Evolutionary conservation across 2,113 vertebrate genomes (phyloP), one percentile per base, ranked within the genome.

Genomic region (Sclerurus mexicanus): DNA sequence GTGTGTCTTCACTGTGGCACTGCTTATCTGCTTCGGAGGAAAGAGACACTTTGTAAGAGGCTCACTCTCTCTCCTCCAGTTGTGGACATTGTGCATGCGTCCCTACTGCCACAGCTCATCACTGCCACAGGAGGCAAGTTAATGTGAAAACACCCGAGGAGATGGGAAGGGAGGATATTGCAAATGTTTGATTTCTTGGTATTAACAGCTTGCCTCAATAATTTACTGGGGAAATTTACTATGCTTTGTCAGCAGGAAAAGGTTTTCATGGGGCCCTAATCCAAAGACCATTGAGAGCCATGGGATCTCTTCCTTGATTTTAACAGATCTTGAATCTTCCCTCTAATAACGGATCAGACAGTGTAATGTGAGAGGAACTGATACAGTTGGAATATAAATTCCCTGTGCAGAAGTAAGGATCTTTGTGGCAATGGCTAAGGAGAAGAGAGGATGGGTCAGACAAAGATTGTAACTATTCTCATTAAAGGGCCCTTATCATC

Each of bases 31-130:
- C 27, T 63, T n/a, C 24, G 35, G 71, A 63, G n/a, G 49, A 16
- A 56, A 72, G 13, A 18, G 67, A 12, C 1, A 0, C 44, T 84
- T 56, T 35, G 3, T 23, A 40, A 47, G 14, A 68, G 21, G 9
- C 21, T 22, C 9, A 0, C 25, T 58, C 22, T 33, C 16, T 71
- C 12, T 44, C 21, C 6, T 67, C 60, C 0, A 1, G 35, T 10
- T 85, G 22, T 25, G 33, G 30, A 20, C 16, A 44, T 25, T 2
- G 2, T 4, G 7, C 3, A 1, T 0, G 0, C 58, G 42, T 84
- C 24, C 24, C 67, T 24, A 6, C 16, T 25, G 53, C n/a, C 2
- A 6, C 3, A 14, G 68, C 24, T 47, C 55, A 39, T 47, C 16
- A 12, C 14, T 75, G 56, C 20, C 22, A 24, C 14, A 56, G 74